These are phyloP conservation scores for Acanthoscelides obtectus DNA, from an alignment of 2,888 invertebrate species.

Conservation along the genomic window DNA sequence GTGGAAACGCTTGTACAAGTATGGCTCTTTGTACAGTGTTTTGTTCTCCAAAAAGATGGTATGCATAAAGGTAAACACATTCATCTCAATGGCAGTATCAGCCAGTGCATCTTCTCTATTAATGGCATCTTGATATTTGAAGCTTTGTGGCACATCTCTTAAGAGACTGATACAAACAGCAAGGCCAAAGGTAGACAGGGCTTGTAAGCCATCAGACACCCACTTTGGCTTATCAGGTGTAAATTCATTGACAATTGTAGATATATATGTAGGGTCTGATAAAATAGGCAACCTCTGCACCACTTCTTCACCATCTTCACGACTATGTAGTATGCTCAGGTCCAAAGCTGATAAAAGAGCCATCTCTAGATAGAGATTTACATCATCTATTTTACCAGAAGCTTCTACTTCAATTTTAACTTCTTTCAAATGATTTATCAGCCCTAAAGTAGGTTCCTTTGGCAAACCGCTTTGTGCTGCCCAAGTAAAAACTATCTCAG, in stretches of 20 bases:
- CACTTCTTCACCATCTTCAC: constrained; percentile 71
- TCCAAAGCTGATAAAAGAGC: constrained; percentile 80
- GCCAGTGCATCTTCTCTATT: constrained; percentile 79
- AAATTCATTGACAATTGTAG: constrained; percentile 52
- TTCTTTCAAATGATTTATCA: constrained; percentile 51
- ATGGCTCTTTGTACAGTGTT: constrained; percentile 69
- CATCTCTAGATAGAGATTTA: constrained; percentile 75
- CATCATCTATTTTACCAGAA: constrained; percentile 71
- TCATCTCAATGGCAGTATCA: constrained; percentile 72
- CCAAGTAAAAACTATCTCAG: constrained; percentile 73
- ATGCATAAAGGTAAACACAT: constrained; percentile 76
- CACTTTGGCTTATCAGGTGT: constrained; percentile 48
- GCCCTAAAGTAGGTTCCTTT: constrained; percentile 61
- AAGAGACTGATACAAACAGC: constrained; percentile 63
- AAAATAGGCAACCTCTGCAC: constrained; percentile 64
- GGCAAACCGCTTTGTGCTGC: constrained; percentile 72
- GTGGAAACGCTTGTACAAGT: constrained; percentile 79
- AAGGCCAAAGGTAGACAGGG: constrained; percentile 64
- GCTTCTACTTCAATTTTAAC: constrained; percentile 49
- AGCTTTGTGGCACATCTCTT: constrained; percentile 54
- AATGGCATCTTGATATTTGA: constrained; percentile 53
- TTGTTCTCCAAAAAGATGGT: constrained; percentile 67
- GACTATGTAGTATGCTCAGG: constrained; percentile 68
- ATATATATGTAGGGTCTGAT: constrained; percentile 56
- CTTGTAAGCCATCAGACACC: constrained; percentile 52